These are phyloP conservation scores for Psephotus haematonotus DNA, from an alignment of 2,113 vertebrate species.

Conservation along the genomic window DNA sequence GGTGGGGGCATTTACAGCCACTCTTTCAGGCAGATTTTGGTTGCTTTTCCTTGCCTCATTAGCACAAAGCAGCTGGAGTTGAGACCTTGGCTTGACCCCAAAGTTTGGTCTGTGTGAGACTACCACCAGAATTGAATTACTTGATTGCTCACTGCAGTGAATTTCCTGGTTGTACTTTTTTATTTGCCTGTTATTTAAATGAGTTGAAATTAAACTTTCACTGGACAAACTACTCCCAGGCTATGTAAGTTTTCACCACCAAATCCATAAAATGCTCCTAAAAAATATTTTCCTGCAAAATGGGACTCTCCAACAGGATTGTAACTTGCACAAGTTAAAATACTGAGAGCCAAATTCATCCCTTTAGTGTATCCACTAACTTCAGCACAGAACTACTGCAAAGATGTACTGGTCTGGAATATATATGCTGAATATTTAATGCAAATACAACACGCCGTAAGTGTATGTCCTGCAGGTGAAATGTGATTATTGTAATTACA, in stretches of 20 bases:
- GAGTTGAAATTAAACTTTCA: neutral
- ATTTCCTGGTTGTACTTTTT: neutral
- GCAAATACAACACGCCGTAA: conserved; percentile 40
- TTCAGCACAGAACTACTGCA: neutral
- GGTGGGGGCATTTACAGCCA: neutral
- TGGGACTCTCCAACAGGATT: neutral
- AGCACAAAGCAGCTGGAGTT: conserved; percentile 27
- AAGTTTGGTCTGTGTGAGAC: neutral
- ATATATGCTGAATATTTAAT: conserved; percentile 47
- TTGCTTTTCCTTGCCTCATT: conserved; percentile 10
- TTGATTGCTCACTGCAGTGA: neutral
- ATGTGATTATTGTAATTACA: conserved; percentile 67
- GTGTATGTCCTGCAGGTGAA: conserved; percentile 51
- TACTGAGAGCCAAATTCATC: neutral
- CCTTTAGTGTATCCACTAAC: neutral
- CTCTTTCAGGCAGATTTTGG: neutral
- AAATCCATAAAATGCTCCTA: neutral
- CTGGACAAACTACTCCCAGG: neutral
- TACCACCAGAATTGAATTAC: neutral
- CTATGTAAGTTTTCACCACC: neutral
- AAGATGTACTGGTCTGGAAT: conserved; percentile 24
- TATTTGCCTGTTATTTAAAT: neutral
- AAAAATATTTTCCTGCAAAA: neutral
- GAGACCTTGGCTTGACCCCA: conserved; percentile 18
- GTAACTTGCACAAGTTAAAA: neutral